These are phyloP conservation scores for Clamator glandarius DNA, from an alignment of 2,797 vertebrate species.

Conservation along the genomic window DNA sequence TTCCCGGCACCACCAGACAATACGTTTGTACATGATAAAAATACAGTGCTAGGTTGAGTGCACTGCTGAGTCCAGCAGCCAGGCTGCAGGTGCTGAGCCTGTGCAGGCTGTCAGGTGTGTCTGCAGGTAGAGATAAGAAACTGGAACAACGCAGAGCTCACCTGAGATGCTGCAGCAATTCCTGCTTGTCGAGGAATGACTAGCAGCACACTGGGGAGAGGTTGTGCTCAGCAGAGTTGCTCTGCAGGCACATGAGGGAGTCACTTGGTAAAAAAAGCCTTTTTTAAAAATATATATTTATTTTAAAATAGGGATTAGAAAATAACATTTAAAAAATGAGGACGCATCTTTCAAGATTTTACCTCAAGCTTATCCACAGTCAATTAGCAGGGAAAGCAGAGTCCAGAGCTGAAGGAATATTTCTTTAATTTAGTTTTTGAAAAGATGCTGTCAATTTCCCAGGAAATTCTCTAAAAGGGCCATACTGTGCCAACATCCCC, in stretches of 20 bases:
- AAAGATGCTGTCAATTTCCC: not conserved
- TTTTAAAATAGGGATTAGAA: not conserved
- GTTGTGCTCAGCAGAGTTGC: not conserved
- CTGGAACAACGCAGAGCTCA: accelerated
- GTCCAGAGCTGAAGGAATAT: not conserved
- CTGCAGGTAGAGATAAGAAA: not conserved
- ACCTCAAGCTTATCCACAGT: not conserved
- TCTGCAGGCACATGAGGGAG: accelerated
- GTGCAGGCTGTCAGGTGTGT: not conserved
- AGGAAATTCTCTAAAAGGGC: not conserved
- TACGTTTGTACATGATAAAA: not conserved
- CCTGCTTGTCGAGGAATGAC: not conserved
- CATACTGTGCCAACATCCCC: not conserved
- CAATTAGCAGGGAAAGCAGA: not conserved
- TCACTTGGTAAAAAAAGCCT: not conserved
- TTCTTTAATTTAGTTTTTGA: not conserved
- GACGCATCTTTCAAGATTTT: not conserved
- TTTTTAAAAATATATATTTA: not conserved
- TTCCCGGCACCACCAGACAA: not conserved
- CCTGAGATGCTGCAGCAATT: not conserved
- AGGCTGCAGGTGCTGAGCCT: not conserved
- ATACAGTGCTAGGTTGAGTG: accelerated
- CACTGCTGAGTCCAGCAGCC: not conserved
- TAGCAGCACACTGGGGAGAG: not conserved
- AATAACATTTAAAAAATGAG: not conserved